Evolutionary conservation across 2,888 invertebrate genomes (phyloP).

Genomic region (Byasa hedistus): DNA sequence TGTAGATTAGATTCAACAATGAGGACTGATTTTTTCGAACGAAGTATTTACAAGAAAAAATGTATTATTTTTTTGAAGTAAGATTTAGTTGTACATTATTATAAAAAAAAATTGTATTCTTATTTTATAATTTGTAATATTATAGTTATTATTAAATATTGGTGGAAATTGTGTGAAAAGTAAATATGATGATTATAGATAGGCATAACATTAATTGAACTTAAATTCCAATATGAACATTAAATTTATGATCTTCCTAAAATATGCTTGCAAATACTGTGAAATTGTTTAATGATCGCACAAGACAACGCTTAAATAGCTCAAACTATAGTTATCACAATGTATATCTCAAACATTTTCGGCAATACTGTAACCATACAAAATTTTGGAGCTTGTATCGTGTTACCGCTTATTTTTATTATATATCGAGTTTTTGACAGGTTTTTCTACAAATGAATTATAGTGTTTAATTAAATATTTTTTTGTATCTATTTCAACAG

Average conservation of each 20-base stretch:
- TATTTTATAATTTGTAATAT: slow-evolving; percentile 7
- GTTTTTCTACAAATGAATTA: neutral
- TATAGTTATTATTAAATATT: neutral
- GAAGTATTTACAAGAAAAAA: slow-evolving; percentile 21
- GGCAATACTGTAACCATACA: neutral
- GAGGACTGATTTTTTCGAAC: slow-evolving; percentile 18
- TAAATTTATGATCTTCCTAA: neutral
- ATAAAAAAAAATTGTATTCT: neutral
- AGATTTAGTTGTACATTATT: slow-evolving; percentile 19
- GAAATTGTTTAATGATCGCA: slow-evolving; percentile 18
- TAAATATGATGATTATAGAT: slow-evolving; percentile 1
- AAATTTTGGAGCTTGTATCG: neutral
- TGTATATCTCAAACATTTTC: neutral
- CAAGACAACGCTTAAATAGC: slow-evolving; percentile 24
- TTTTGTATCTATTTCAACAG: neutral
- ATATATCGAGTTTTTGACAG: neutral
- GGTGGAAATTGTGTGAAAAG: neutral
- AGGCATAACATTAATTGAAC: slow-evolving; percentile 11
- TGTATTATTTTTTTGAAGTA: slow-evolving; percentile 20
- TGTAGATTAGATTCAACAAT: slow-evolving; percentile 6
- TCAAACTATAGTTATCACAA: slow-evolving; percentile 14
- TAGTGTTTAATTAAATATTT: neutral
- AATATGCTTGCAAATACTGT: slow-evolving; percentile 3
- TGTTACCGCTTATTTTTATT: too few relatives aligned
- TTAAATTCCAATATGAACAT: slow-evolving; percentile 13